phyloP scores from a whole-genome alignment of 2,888 invertebrate genomes.

The Dascillus cervinus region DNA sequence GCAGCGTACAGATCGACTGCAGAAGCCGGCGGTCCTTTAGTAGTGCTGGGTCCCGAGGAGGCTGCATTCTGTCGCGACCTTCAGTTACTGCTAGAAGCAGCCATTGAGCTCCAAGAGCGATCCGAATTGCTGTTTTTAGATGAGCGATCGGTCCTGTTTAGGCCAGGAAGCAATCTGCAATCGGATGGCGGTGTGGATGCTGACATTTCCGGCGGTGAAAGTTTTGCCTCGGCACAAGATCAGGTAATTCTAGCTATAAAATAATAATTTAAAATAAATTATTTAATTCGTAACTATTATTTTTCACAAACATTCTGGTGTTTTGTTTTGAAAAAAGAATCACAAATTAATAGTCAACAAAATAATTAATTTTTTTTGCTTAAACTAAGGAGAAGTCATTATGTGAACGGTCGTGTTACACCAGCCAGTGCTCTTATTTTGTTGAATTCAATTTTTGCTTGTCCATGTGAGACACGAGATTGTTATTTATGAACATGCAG shows the following conservation, averaged over 20 bases:
- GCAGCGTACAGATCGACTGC: constrained; percentile 62
- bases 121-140: constrained; percentile 83
- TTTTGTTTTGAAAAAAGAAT: too few species aligned
- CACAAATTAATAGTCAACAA: too few species aligned
- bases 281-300: constrained; percentile 4
- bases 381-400: too few species aligned
- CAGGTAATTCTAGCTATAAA: constrained; percentile 47
- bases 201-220: constrained; percentile 84
- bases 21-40: constrained; percentile 50
- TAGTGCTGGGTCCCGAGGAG: constrained; percentile 75
- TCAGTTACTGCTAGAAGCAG: constrained; percentile 71
- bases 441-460: too few species aligned
- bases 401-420: too few species aligned
- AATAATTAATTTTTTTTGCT: too few species aligned
- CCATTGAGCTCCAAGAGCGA: constrained; percentile 77
- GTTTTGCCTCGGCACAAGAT: constrained; percentile 93
- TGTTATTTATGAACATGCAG: too few species aligned
- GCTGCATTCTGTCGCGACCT: constrained; percentile 78
- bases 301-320: constrained; percentile 2
- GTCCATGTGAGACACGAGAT: too few species aligned
- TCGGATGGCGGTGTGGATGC: constrained; percentile 42
- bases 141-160: constrained; percentile 79
- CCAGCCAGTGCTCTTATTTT: too few species aligned
- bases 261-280: constrained; percentile 1
- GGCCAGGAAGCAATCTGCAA: constrained; percentile 62